Base-by-base conservation (phyloP, 2,797 vertebrate genomes). In the Caiman crocodilus region DNA sequence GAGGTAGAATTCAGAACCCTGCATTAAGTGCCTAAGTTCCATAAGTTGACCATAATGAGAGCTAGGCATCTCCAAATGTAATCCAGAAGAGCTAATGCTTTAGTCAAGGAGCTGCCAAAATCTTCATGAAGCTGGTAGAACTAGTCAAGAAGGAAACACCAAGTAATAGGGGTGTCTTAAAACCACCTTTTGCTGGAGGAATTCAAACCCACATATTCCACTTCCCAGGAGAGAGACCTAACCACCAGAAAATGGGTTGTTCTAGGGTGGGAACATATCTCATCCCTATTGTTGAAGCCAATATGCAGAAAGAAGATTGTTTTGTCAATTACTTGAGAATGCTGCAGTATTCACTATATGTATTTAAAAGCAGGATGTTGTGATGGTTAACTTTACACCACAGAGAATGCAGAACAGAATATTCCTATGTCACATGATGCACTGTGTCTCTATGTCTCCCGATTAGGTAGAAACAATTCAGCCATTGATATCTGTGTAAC, bases 311-410 rank as follows among this genome's bases (percentile, higher is more conserved):
- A 50, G 42, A 50, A 50, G 42, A 50, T 7, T 50, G 42, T 58
- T 50, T 30, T 2, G 17, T 35, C 6, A 4, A 32, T 63, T 84
- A 17, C 20, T 90, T 88, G 13, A 69, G 61, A 90, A 64, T 2
- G 7, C 32, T 58, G 11, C 21, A 21, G 4, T 20, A 61, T 60
- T 20, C 80, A 55, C 21, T 1, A 84, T 25, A 60, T 14, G 35
- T 1, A 28, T 4, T 26, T 1, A 59, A 5, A 65, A 5, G 71
- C 28, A 64, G 1, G 2, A 9, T 4, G 35, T 3, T 74, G 18
- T 32, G 55, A 84, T 16, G 73, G 67, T 82, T n/a, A 56, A 85
- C n/a, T 67, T 67, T 30, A 30, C 18, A 67, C n/a, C 64, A 8
- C n/a, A 30, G 30, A 28, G 9, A 64, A 2, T 60, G 35, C 30